Base-by-base conservation (phyloP, 2,888 invertebrate species). In the Bombylius discolor region DNA sequence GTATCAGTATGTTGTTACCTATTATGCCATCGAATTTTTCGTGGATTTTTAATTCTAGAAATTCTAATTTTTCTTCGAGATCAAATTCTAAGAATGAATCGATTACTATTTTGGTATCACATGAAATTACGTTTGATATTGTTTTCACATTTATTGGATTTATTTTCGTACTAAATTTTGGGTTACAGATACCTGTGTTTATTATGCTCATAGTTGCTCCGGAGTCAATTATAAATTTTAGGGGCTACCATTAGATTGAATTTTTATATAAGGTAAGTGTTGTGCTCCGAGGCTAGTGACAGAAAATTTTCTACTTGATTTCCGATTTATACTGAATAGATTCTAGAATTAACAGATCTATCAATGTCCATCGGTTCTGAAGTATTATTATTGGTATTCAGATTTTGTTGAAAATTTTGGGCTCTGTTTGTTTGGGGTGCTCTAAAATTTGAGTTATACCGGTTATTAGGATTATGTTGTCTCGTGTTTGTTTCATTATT, bases 51-150 rank as follows among this genome's bases (percentile, higher is more conserved):
- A 49, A 49, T 52, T 57, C 57, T 9, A 56, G 11, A 33, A 57
- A 60, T 49, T 59, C 57, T 1, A 59, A 50, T 32, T 57, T 54
- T 56, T 51, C n/a, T 14, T 53, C 42, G 14, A 42, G 9, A 8
- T 52, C 57, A 11, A 60, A 58, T 58, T 59, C 57, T 14, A 56
- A n/a, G 47, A 59, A 57, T 13, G 56, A 44, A 33, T 56, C 58
- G 11, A 56, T 59, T 49, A 14, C 54, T 1, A 59, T 56, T 53
- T 59, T 59, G 9, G 4, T 53, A 4, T 52, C 34, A 7, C 51
- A 50, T 11, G 44, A 12, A 36, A 46, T 42, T 23, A 13, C 23
- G 31, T 33, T 45, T 23, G 12, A 5, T 48, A 55, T 5, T 2
- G 55, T 60, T 51, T 49, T 51, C 7, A 56, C 46, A 42, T 52